Conservation (phyloP, 2,888 invertebrate genomes). For the Serripes groenlandicus region DNA sequence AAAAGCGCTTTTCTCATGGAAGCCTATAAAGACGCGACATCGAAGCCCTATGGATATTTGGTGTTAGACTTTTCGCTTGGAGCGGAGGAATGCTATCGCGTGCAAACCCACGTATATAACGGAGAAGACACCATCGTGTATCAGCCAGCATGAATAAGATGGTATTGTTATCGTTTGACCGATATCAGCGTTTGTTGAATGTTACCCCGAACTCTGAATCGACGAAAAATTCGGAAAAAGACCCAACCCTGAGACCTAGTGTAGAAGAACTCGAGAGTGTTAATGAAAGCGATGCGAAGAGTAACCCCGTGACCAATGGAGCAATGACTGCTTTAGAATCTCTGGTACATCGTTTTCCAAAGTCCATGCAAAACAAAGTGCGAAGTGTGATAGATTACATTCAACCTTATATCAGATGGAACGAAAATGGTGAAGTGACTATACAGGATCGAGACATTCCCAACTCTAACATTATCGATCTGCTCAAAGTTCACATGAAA, state of each 20-base stretch:
- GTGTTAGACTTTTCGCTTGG: constrained; percentile 31
- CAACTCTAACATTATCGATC: constrained; percentile 25
- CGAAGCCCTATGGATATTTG: constrained; percentile 36
- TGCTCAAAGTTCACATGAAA: constrained; percentile 15
- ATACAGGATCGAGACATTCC: too few species aligned
- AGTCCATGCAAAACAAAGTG: constrained; percentile 11
- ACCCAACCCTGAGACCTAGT: neutral
- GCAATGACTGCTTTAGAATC: too few species aligned
- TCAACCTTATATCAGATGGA: constrained; percentile 13
- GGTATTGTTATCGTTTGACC: constrained; percentile 21
- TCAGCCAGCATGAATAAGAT: constrained; percentile 21
- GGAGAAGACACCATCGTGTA: constrained; percentile 35
- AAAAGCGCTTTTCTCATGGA: constrained; percentile 27
- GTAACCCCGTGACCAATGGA: too few species aligned
- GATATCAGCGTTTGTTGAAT: constrained; percentile 25
- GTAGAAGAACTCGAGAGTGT: neutral
- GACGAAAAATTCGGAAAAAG: neutral
- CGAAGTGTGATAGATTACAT: constrained; percentile 4
- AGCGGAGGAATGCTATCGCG: constrained; percentile 23
- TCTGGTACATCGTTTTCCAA: constrained; percentile 8
- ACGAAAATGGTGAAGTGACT: constrained; percentile 31
- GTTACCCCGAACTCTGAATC: neutral
- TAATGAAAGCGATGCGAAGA: neutral
- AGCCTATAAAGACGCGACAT: constrained; percentile 40
- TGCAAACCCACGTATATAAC: constrained; percentile 33